Percentiles rank a stretch among this genome's conserved stretches.
These are phyloP conservation scores for Zaprionus bogoriensis DNA, from an alignment of 2,888 invertebrate genomes.

Conservation along the genomic window DNA sequence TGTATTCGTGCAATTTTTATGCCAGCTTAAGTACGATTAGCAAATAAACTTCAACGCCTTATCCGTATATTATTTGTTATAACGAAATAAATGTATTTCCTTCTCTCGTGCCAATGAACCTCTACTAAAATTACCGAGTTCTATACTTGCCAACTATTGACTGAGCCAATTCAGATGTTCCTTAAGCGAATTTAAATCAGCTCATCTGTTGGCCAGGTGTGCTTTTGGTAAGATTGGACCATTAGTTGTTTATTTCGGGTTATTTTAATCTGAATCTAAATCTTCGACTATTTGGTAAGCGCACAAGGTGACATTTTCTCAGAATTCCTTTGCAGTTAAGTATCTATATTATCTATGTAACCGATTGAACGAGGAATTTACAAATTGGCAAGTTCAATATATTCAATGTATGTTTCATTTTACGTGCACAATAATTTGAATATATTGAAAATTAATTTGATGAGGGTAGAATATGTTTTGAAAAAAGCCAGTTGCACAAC, in stretches of 20 bases:
- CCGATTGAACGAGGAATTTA: too few species aligned
- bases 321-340: conserved; percentile 20
- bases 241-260: conserved; percentile 26
- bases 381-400: background rate
- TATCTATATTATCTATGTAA: conserved; percentile 17
- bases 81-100: background rate
- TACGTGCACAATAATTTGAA: too few species aligned
- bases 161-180: background rate
- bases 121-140: background rate
- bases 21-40: too few species aligned
- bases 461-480: too few species aligned
- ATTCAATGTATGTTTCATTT: too few species aligned
- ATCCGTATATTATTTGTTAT: background rate
- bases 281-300: conserved; percentile 18
- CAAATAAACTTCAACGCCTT: too few species aligned
- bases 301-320: conserved; percentile 35
- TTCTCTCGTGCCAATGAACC: background rate
- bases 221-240: background rate
- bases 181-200: background rate
- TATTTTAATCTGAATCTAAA: conserved; percentile 3
- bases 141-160: background rate
- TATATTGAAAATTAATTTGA: too few species aligned
- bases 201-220: conserved; percentile 25
- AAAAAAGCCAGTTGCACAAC: too few species aligned
- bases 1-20: too few species aligned